A percentile compares a stretch with the other conserved stretches of the same genome.
Evolutionary conservation across 2,113 vertebrate species (phyloP).

Genomic region (Lynx canadensis): DNA sequence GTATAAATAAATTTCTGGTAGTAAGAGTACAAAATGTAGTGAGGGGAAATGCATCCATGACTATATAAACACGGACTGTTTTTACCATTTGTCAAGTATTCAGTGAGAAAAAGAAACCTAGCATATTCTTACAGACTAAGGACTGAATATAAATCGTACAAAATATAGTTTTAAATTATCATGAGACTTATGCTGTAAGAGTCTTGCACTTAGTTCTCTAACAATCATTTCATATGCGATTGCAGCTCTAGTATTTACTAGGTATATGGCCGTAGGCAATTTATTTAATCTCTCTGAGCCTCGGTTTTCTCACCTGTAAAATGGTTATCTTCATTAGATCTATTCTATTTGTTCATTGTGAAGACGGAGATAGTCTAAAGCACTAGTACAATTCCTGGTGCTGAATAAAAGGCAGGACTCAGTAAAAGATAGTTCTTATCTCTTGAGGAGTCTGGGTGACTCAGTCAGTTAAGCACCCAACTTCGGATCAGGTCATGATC

Average conservation of each 20-base stretch:
- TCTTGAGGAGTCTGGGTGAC: background rate
- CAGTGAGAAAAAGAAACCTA: background rate
- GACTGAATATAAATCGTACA: background rate
- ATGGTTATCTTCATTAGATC: background rate
- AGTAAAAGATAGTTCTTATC: background rate
- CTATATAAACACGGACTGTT: background rate
- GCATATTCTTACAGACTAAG: background rate
- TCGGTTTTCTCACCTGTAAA: conserved; percentile 50
- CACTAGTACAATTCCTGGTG: background rate
- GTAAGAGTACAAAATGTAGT: background rate
- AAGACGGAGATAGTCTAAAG: background rate
- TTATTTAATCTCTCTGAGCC: conserved; percentile 1
- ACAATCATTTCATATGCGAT: background rate
- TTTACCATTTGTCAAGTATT: background rate
- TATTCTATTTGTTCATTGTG: background rate
- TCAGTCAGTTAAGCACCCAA: too few relatives aligned
- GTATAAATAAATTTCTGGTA: background rate
- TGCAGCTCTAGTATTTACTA: background rate
- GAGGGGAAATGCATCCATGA: background rate
- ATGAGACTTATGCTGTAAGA: background rate
- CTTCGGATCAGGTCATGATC: too few relatives aligned
- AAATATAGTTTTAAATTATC: conserved; percentile 12
- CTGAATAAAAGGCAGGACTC: background rate
- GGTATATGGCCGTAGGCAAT: background rate
- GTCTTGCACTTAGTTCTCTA: background rate